phyloP scores from a whole-genome alignment of 2,113 vertebrate genomes.

The Zosterops hypoxanthus region DNA sequence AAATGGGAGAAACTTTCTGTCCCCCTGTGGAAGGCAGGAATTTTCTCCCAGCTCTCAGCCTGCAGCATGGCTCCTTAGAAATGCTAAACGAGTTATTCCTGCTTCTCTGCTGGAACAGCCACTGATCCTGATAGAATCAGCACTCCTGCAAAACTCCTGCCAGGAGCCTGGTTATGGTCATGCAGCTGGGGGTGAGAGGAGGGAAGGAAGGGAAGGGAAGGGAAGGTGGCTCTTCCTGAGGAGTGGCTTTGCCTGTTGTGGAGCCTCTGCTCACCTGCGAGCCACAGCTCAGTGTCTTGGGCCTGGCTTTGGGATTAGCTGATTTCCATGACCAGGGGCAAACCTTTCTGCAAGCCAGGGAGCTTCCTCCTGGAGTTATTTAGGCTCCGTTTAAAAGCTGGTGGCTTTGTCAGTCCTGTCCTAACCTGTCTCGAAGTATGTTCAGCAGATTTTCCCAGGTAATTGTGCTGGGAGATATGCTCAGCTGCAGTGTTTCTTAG shows the following conservation, averaged over 20 bases:
- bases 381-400: background rate
- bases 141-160: background rate
- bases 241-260: background rate
- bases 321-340: background rate
- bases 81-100: slow-evolving; percentile 31
- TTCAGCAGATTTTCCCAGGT: background rate
- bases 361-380: background rate
- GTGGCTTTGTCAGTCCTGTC: background rate
- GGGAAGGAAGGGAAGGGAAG: background rate
- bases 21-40: background rate
- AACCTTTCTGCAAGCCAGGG: background rate
- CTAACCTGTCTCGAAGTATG: background rate
- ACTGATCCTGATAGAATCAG: background rate
- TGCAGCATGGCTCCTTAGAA: slow-evolving; percentile 49
- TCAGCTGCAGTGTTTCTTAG: background rate
- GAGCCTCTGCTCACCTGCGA: background rate
- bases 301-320: background rate
- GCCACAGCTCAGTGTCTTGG: accelerated
- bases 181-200: background rate
- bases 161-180: background rate
- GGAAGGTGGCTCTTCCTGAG: background rate
- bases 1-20: slow-evolving; percentile 52
- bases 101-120: slow-evolving; percentile 34
- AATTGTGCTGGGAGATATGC: background rate
- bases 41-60: slow-evolving; percentile 27